phyloP scores from a whole-genome alignment of 2,888 invertebrate genomes.

The Euplexia lucipara region DNA sequence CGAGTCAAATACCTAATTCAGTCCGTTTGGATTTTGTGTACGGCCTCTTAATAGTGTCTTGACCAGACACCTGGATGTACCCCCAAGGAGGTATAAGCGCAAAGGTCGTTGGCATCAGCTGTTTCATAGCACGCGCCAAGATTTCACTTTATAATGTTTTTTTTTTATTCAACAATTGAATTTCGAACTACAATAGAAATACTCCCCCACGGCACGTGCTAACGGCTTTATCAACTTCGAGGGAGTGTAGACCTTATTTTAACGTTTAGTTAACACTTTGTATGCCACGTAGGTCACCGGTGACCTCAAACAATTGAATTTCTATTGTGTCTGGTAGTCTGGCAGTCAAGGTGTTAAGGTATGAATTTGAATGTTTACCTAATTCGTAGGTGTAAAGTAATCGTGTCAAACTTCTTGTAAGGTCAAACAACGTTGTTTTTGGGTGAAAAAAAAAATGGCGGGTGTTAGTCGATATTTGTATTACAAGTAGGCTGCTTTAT shows the following conservation, averaged over 20 bases:
- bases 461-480: neutral
- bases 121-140: constrained; percentile 58
- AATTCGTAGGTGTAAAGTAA: constrained; percentile 31
- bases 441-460: constrained; percentile 46
- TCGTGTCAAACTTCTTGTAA: constrained; percentile 50
- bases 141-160: constrained; percentile 55
- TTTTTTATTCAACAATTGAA: constrained; percentile 47
- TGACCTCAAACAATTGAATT: no score
- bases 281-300: no score
- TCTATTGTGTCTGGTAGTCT: no score
- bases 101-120: constrained; percentile 57
- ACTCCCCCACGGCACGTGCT: constrained; percentile 63
- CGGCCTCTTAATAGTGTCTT: no score
- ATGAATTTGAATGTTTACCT: neutral
- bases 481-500: neutral
- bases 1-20: no score
- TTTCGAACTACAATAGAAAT: constrained; percentile 41
- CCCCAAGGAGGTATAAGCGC: constrained; percentile 30
- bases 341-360: neutral
- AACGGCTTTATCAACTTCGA: constrained; percentile 39
- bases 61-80: constrained; percentile 51
- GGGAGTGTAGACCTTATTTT: constrained; percentile 21
- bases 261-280: no score
- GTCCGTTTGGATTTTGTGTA: no score
- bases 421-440: constrained; percentile 60